Evolutionary conservation across 1,140 invertebrate species (phyloP).

Genomic region (Ceratina japonica): DNA sequence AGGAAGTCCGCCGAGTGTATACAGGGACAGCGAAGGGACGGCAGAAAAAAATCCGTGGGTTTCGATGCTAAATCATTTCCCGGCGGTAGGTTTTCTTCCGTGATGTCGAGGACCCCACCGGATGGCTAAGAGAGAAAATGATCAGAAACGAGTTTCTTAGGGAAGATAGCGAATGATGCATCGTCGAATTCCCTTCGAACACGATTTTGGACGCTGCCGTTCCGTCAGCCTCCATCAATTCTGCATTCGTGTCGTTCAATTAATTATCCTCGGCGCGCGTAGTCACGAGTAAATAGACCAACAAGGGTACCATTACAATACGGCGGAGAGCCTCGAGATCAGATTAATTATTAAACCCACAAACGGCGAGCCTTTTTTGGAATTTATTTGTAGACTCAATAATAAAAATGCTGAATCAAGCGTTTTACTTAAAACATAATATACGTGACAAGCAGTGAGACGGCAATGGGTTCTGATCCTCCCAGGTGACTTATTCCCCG

Average conservation of each 20-base stretch:
- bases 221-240: conserved; percentile 20
- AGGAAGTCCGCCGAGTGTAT: conserved; percentile 17
- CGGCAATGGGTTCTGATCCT: neutral
- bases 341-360: too few relatives aligned
- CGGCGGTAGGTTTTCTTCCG: conserved; percentile 34
- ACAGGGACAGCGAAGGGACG: too few relatives aligned
- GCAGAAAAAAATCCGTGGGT: conserved; percentile 31
- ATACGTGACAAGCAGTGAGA: neutral
- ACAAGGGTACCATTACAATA: neutral
- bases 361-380: too few relatives aligned
- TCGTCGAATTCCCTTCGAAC: conserved; percentile 24
- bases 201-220: conserved; percentile 28
- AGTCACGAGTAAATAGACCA: neutral
- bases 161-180: conserved; percentile 33
- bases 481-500: conserved; percentile 77
- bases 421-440: too few relatives aligned
- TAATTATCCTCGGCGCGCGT: neutral
- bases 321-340: too few relatives aligned
- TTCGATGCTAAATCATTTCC: conserved; percentile 57
- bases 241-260: neutral
- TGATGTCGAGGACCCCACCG: conserved; percentile 11
- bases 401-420: too few relatives aligned
- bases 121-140: neutral
- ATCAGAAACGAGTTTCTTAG: conserved; percentile 36
- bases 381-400: too few relatives aligned